Evolutionary conservation across 2,888 invertebrate species (phyloP).

Genomic region (Acronicta alni): DNA sequence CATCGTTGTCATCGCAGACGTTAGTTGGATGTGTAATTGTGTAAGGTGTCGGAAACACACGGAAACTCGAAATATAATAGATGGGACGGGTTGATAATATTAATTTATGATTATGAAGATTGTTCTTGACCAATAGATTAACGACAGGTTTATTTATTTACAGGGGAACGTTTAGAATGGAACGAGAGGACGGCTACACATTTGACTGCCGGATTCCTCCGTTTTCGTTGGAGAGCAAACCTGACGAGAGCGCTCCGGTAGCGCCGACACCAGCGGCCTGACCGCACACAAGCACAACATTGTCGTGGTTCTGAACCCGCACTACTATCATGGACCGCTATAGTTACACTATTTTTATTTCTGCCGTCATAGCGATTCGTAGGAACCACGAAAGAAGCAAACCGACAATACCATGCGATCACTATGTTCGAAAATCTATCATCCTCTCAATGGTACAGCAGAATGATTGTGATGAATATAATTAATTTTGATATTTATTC

Average conservation of each 20-base stretch:
- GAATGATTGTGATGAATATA: conserved; percentile 62
- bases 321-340: not conserved
- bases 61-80: too few relatives aligned
- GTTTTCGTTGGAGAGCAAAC: conserved; percentile 98
- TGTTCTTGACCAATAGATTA: not conserved
- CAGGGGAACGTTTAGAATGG: conserved; percentile 98
- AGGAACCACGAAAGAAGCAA: conserved; percentile 23
- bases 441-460: conserved; percentile 28
- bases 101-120: too few relatives aligned
- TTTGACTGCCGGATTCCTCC: conserved; percentile 99
- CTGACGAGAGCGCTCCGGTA: conserved; percentile 89
- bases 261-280: conserved; percentile 70
- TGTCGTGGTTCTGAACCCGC: not conserved
- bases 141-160: conserved; percentile 9
- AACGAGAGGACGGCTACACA: conserved; percentile 98
- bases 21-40: too few relatives aligned
- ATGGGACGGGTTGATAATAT: too few relatives aligned
- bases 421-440: conserved; percentile 4
- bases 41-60: too few relatives aligned
- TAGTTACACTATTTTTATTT: not conserved
- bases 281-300: conserved; percentile 20
- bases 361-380: conserved; percentile 1
- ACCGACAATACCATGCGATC: conserved; percentile 18
- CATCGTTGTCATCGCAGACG: too few relatives aligned
- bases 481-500: conserved; percentile 41